Percentiles rank a stretch among this genome's conserved stretches.
These are phyloP conservation scores for Emmelina monodactyla DNA, from an alignment of 2,888 invertebrate genomes.

Conservation along the genomic window DNA sequence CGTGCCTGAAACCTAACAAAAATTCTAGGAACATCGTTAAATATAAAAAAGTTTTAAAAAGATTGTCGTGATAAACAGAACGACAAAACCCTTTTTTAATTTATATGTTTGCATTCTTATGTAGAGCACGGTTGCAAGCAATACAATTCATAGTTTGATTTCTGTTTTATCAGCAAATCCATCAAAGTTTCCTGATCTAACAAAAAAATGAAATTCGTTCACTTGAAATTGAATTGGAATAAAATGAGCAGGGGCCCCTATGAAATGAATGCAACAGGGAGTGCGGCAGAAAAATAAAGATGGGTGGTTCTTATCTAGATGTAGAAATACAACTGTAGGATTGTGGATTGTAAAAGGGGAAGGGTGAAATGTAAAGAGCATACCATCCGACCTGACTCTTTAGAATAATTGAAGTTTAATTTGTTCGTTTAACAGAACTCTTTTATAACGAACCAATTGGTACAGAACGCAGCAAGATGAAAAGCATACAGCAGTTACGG, in stretches of 20 bases:
- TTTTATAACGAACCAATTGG: too few species aligned
- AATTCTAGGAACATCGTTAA: too few species aligned
- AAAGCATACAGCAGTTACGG: too few species aligned
- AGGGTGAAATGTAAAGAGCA: conserved; percentile 57
- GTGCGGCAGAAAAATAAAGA: conserved; percentile 45
- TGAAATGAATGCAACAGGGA: conserved; percentile 37
- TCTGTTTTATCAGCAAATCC: conserved; percentile 41
- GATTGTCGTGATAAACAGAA: too few species aligned
- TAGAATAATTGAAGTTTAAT: conserved; percentile 65
- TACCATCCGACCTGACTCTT: conserved; percentile 50
- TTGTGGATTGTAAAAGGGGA: conserved; percentile 58
- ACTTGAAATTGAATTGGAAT: conserved; percentile 54
- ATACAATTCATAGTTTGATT: conserved; percentile 19
- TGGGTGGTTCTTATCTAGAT: conserved; percentile 58
- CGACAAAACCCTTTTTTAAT: too few species aligned
- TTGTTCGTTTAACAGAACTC: too few species aligned
- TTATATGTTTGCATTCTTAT: too few species aligned
- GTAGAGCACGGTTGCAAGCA: too few species aligned
- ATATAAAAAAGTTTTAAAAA: too few species aligned
- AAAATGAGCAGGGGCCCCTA: conserved; percentile 50
- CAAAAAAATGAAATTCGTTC: conserved; percentile 53
- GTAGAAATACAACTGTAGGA: conserved; percentile 39
- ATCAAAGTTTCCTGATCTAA: conserved; percentile 43
- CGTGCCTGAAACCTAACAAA: too few species aligned
- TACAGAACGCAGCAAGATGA: too few species aligned